phyloP scores from a whole-genome alignment of 2,888 invertebrate species.

The Belgica antarctica region DNA sequence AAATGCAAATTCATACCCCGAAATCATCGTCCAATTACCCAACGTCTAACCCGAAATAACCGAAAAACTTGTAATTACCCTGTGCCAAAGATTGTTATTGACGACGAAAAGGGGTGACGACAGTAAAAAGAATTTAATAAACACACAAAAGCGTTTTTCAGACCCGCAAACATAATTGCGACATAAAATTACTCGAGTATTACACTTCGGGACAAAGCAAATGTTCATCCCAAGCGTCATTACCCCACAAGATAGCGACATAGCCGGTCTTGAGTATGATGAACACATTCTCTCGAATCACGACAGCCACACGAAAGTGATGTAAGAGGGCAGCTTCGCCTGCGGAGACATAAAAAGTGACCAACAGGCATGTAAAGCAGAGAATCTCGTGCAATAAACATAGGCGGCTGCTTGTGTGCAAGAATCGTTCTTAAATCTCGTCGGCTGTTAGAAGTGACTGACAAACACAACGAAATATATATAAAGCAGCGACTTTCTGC shows the following conservation, averaged over 20 bases:
- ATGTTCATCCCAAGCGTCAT: neutral
- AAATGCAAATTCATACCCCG: too few relatives aligned
- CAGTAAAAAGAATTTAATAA: too few relatives aligned
- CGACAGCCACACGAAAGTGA: neutral
- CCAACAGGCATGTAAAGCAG: constrained; percentile 3
- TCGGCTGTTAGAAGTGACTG: neutral
- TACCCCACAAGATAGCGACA: constrained; percentile 13
- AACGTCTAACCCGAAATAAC: too few relatives aligned
- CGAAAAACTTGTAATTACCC: too few relatives aligned
- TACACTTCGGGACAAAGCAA: too few relatives aligned
- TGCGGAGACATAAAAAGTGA: neutral
- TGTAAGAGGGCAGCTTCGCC: constrained; percentile 2
- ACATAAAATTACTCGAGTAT: too few relatives aligned
- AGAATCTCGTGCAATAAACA: constrained; percentile 1
- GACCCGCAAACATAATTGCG: too few relatives aligned
- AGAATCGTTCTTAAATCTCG: neutral
- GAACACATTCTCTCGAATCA: neutral
- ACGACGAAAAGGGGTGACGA: too few relatives aligned
- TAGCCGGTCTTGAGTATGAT: neutral
- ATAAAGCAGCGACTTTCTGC: neutral
- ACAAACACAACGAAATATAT: neutral
- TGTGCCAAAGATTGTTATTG: neutral
- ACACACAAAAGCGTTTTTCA: too few relatives aligned
- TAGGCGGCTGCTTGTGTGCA: neutral
- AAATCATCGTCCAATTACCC: too few relatives aligned